Evolutionary conservation across 2,888 invertebrate genomes (phyloP).

Genomic region (Cotesia congregata): DNA sequence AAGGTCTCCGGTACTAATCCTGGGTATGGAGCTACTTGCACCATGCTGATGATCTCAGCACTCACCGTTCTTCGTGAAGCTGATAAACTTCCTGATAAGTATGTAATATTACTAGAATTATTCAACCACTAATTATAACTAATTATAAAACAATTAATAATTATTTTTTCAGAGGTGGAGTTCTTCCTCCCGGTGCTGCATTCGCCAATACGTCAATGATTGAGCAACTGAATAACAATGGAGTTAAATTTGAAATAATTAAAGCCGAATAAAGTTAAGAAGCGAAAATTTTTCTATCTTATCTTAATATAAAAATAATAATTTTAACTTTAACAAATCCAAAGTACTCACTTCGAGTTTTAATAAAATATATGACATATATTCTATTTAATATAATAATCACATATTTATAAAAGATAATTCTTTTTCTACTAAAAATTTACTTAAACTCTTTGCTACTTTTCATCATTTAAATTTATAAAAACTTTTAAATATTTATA

Average conservation of each 20-base stretch:
- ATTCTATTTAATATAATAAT: not conserved
- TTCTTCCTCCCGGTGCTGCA: slow-evolving; percentile 87
- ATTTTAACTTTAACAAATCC: not conserved
- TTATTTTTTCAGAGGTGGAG: slow-evolving; percentile 81
- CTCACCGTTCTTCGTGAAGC: slow-evolving; percentile 82
- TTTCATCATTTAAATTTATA: slow-evolving; percentile 10
- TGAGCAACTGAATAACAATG: slow-evolving; percentile 80
- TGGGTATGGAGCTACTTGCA: slow-evolving; percentile 88
- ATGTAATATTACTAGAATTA: slow-evolving; percentile 58
- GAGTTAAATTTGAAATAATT: slow-evolving; percentile 79
- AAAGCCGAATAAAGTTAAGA: slow-evolving; percentile 54
- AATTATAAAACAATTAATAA: slow-evolving; percentile 2
- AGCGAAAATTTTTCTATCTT: not conserved
- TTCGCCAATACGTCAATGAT: slow-evolving; percentile 87
- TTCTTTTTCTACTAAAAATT: not conserved
- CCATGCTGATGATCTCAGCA: slow-evolving; percentile 80
- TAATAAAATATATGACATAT: not conserved
- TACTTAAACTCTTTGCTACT: not conserved
- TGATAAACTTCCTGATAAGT: slow-evolving; percentile 83
- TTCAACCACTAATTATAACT: slow-evolving; percentile 5
- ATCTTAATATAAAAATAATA: not conserved
- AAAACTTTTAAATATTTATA: not conserved
- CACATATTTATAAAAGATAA: not conserved
- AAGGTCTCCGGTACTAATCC: slow-evolving; percentile 80
- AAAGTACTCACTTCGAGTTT: not conserved